Percentiles rank a stretch among this genome's conserved stretches.
These are phyloP conservation scores for Pelochelys cantorii DNA, from an alignment of 2,797 vertebrate genomes.

Conservation along the genomic window DNA sequence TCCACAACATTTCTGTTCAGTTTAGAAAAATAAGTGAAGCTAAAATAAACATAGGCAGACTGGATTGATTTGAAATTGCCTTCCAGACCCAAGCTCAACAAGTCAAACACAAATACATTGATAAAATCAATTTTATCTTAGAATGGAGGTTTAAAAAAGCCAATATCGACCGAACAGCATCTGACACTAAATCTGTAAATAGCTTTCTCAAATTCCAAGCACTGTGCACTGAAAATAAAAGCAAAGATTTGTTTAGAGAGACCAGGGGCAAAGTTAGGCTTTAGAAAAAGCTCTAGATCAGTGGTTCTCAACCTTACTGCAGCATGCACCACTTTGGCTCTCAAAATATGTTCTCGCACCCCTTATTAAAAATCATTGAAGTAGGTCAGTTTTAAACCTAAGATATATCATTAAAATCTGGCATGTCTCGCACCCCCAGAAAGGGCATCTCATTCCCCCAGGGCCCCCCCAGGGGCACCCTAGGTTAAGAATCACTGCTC, in stretches of 20 bases:
- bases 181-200: background rate
- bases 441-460: too few relatives aligned
- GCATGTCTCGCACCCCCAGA: too few relatives aligned
- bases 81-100: background rate
- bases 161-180: background rate
- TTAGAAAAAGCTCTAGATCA: background rate
- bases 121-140: background rate
- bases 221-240: background rate
- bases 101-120: background rate
- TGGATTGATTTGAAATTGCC: background rate
- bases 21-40: background rate
- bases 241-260: background rate
- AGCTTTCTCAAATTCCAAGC: background rate
- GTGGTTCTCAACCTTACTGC: too few relatives aligned
- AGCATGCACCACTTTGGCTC: too few relatives aligned
- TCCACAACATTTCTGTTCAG: background rate
- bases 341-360: too few relatives aligned
- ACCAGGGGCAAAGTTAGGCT: background rate
- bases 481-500: too few relatives aligned
- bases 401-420: too few relatives aligned
- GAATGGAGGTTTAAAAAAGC: background rate
- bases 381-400: too few relatives aligned
- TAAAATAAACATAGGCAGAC: background rate
- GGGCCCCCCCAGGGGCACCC: too few relatives aligned
- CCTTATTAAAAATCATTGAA: too few relatives aligned